Evolutionary conservation across 2,797 vertebrate genomes (phyloP).

Genomic region (Erethizon dorsatum): DNA sequence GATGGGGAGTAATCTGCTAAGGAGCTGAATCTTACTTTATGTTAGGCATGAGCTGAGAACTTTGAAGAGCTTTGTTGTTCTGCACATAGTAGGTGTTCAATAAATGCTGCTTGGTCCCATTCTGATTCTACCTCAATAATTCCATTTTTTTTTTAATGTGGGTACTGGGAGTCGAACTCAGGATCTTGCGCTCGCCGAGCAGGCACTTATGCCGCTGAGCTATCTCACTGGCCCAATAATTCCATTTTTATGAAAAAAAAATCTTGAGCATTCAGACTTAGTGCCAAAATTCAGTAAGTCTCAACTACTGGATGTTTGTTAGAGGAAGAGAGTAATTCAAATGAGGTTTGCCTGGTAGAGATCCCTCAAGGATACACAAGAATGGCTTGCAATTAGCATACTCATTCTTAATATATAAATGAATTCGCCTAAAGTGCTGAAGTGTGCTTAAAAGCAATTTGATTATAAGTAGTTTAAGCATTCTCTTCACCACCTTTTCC

Average conservation of each 20-base stretch:
- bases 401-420: constrained; percentile 79
- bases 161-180: too few relatives aligned
- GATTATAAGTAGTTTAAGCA: constrained; percentile 63
- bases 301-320: constrained; percentile 68
- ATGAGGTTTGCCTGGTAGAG: constrained; percentile 60
- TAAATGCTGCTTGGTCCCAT: neutral
- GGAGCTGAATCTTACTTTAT: neutral
- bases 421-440: constrained; percentile 69
- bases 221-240: too few relatives aligned
- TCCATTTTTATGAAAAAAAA: constrained; percentile 26
- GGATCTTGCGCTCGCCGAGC: too few relatives aligned
- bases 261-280: constrained; percentile 29
- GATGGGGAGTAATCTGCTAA: neutral
- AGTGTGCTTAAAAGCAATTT: constrained; percentile 80
- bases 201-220: too few relatives aligned
- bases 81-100: neutral
- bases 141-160: too few relatives aligned
- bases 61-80: neutral
- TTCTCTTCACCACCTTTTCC: constrained; percentile 52
- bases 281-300: constrained; percentile 26
- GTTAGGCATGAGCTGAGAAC: neutral
- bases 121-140: constrained; percentile 8
- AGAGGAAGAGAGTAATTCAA: constrained; percentile 74
- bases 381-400: constrained; percentile 75
- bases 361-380: constrained; percentile 71